Evolutionary conservation across 2,797 vertebrate genomes (phyloP).

Genomic region (Rhadinocentrus ornatus): DNA sequence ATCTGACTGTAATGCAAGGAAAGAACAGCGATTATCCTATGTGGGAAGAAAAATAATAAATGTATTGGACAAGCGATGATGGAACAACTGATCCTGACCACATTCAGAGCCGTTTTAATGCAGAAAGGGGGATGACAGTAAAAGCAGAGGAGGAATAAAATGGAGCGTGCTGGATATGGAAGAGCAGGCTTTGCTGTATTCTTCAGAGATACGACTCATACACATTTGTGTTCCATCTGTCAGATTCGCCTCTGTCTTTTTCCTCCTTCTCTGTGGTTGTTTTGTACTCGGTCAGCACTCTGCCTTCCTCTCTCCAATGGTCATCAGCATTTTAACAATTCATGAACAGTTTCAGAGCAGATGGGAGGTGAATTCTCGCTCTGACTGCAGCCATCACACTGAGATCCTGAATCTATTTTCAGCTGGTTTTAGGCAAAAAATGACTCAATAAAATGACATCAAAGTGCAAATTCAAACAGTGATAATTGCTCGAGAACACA

Average conservation of each 20-base stretch:
- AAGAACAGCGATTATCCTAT: background rate
- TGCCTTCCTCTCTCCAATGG: background rate
- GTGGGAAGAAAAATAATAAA: background rate
- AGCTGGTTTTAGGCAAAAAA: background rate
- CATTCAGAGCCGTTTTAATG: background rate
- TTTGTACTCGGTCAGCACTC: background rate
- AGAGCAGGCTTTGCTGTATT: conserved; percentile 20
- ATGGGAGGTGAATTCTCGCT: conserved; percentile 10
- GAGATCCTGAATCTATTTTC: background rate
- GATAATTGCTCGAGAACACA: background rate
- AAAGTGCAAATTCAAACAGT: background rate
- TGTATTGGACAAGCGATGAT: background rate
- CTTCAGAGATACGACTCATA: conserved; percentile 7
- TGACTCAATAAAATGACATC: background rate
- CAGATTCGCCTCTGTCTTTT: conserved; percentile 1
- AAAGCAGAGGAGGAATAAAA: conserved; percentile 14
- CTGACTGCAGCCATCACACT: background rate
- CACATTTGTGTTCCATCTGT: conserved; percentile 64
- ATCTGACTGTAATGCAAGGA: background rate
- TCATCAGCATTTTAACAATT: conserved; percentile 11
- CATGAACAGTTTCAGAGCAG: conserved; percentile 1
- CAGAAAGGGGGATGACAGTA: background rate
- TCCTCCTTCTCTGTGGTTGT: conserved; percentile 9
- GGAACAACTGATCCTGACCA: conserved; percentile 1
- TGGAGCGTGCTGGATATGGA: background rate